Conservation (phyloP, 2,888 invertebrate species). For the Phortica magna region DNA sequence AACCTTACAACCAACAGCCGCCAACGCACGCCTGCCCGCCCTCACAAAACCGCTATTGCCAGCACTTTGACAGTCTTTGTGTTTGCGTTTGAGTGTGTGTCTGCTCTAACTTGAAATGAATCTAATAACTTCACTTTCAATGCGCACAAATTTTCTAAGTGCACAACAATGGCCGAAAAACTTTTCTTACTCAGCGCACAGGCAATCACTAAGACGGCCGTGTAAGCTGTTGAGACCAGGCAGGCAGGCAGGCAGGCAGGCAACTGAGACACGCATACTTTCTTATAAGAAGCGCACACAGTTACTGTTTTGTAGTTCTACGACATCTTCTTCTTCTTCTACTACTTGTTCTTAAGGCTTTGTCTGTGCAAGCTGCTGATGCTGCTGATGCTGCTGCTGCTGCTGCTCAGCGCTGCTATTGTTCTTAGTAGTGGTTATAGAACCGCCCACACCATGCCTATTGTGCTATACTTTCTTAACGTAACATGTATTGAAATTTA, state of each 20-base stretch:
- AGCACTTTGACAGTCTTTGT: constrained; percentile 37
- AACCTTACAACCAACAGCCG: too few species aligned
- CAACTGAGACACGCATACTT: neutral
- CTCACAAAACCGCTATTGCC: neutral
- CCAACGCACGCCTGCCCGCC: too few species aligned
- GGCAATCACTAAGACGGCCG: neutral
- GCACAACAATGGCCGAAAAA: constrained; percentile 26
- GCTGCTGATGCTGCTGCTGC: too few species aligned
- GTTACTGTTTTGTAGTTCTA: neutral
- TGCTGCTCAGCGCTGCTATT: neutral
- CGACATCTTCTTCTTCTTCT: neutral
- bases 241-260: neutral
- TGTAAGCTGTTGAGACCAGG: neutral
- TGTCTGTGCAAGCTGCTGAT: neutral
- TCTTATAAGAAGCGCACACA: neutral
- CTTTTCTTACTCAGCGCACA: neutral
- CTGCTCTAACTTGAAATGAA: constrained; percentile 68
- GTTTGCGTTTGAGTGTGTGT: constrained; percentile 70
- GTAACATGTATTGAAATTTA: too few species aligned
- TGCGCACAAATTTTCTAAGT: constrained; percentile 28
- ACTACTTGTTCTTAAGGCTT: neutral
- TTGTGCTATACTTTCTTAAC: too few species aligned
- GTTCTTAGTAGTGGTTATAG: neutral
- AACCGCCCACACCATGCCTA: neutral
- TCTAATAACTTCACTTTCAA: constrained; percentile 64